Conservation (phyloP, 2,888 invertebrate species). For the Dichetophora obliterata region DNA sequence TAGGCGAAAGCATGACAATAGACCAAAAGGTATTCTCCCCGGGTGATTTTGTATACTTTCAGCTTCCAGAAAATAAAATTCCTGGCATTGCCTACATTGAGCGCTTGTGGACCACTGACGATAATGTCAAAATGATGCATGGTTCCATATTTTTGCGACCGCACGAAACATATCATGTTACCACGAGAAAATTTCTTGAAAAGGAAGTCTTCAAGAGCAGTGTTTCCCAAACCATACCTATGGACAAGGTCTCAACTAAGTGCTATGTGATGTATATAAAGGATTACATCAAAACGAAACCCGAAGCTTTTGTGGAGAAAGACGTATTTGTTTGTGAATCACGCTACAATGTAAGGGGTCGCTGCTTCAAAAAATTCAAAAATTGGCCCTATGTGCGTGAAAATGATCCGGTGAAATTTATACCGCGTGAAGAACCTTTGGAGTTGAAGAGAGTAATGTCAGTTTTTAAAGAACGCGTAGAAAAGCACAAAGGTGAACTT, state of each 20-base stretch:
- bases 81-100: conserved; percentile 89
- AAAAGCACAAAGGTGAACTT: conserved; percentile 90
- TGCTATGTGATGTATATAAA: conserved; percentile 95
- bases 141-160: conserved; percentile 94
- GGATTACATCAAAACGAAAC: conserved; percentile 91
- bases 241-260: conserved; percentile 87
- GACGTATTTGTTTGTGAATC: conserved; percentile 98
- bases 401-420: conserved; percentile 75
- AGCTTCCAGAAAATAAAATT: conserved; percentile 73
- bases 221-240: conserved; percentile 84
- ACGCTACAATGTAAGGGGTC: conserved; percentile 86
- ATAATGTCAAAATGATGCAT: conserved; percentile 88
- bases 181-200: conserved; percentile 94
- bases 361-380: conserved; percentile 95
- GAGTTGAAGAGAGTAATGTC: conserved; percentile 91
- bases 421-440: conserved; percentile 79
- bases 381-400: conserved; percentile 76
- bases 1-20: conserved; percentile 77
- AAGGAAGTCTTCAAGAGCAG: conserved; percentile 97
- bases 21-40: conserved; percentile 83
- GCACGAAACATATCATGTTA: conserved; percentile 95
- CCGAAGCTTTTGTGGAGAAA: conserved; percentile 89
- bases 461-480: conserved; percentile 90
- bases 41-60: conserved; percentile 94
- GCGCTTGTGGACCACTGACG: conserved; percentile 87